Evolutionary conservation across 1,140 invertebrate genomes (phyloP), one percentile per base, ranked within the genome.

Genomic region (Drosophila elegans): DNA sequence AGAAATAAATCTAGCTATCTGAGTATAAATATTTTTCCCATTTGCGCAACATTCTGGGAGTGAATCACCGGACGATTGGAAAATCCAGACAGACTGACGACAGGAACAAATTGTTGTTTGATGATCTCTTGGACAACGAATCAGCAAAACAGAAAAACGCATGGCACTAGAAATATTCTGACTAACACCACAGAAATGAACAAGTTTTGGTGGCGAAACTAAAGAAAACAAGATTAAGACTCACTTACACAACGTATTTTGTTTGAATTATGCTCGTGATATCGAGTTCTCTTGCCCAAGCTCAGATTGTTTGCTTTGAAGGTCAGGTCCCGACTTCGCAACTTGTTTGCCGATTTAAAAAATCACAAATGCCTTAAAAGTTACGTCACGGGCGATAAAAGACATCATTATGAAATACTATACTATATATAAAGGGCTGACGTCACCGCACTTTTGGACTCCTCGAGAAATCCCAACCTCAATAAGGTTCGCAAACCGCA

Each of bases 331-430:
- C 46, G 11, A 27, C 9, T 67, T 38, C 27, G 34, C 67, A 45
- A 71, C 44, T 72, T 71, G 64, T 71, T 71, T 69, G 64, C 11
- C 68, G 68, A 72, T 72, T 71, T 41, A 57, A 71, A 57, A 71
- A 71, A 57, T 71, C 52, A 49, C n/a, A 21, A 56, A 69, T 46
- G 61, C 21, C 66, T 10, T 41, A 45, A 21, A 41, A 44, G 57
- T 72, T 48, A 36, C 66, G 68, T 71, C 68, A 72, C 46, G 44
- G 63, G 29, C 44, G 44, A 51, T 66, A 41, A 66, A 41, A 41
- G 41, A 21, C 27, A 11, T 38, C 61, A 66, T 45, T 34, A 32
- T 38, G 63, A 34, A 62, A 42, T 25, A 39, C 53, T 42, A 63
- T 34, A 42, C 25, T 56, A 32, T 32, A 27, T 29, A 53, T 5